Evolutionary conservation across 2,888 invertebrate genomes (phyloP).

Genomic region (Lycophotia porphyrea): DNA sequence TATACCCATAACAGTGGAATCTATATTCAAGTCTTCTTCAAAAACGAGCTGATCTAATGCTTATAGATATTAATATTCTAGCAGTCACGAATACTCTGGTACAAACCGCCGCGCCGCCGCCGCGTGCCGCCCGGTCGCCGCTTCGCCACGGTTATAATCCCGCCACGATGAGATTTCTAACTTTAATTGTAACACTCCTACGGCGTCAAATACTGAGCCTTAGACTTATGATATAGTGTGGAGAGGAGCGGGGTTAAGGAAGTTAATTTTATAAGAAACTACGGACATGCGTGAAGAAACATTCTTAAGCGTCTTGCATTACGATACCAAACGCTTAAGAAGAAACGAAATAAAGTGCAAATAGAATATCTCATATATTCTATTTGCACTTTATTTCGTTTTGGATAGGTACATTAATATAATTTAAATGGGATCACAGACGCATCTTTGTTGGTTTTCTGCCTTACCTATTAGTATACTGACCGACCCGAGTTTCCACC

Average conservation of each 20-base stretch:
- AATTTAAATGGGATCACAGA: neutral
- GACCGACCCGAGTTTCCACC: neutral
- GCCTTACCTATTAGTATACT: neutral
- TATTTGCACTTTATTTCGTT: neutral
- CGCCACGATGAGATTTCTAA: constrained; percentile 31
- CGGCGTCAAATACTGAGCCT: constrained; percentile 1
- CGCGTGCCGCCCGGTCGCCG: neutral
- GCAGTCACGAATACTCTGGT: neutral
- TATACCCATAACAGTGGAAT: neutral
- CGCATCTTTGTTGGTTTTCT: neutral
- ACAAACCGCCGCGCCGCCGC: neutral
- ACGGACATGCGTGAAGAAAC: neutral
- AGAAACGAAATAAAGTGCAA: no score
- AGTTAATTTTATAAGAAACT: neutral
- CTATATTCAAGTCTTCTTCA: neutral
- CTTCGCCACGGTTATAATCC: constrained; percentile 12
- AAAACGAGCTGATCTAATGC: neutral
- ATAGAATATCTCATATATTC: no score
- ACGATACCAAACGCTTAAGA: neutral
- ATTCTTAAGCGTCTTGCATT: neutral
- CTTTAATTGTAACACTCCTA: constrained; percentile 35
- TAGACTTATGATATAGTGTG: neutral
- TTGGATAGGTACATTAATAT: neutral
- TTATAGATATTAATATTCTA: no score
- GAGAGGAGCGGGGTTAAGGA: neutral